Conservation (phyloP, 1,140 invertebrate species). For the Dreissena polymorpha region DNA sequence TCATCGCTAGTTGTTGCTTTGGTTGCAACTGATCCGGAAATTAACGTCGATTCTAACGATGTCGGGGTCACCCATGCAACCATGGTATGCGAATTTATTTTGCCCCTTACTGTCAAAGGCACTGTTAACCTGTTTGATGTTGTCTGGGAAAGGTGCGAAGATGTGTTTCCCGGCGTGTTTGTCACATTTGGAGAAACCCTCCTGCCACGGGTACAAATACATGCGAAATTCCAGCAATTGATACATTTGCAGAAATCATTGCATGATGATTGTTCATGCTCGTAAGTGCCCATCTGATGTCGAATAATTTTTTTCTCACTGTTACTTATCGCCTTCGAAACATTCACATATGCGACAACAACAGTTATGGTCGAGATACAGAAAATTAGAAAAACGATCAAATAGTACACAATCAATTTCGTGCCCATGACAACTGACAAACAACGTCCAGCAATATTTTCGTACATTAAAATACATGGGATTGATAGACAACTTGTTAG, state of each 20-base stretch:
- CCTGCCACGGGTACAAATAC: neutral
- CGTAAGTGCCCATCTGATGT: neutral
- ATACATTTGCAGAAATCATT: no score
- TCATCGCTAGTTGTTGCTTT: neutral
- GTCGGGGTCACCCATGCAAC: no score
- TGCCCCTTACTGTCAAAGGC: no score
- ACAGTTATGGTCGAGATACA: neutral
- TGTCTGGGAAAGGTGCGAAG: neutral
- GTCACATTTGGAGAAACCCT: neutral
- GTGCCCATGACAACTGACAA: neutral
- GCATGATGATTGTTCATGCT: no score
- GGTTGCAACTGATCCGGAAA: neutral
- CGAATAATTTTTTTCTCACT: neutral
- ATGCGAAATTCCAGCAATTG: neutral
- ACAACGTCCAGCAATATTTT: neutral
- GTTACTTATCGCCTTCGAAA: neutral
- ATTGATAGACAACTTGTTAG: neutral
- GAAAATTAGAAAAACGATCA: slow-evolving; percentile 2
- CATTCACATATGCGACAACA: neutral
- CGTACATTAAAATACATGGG: neutral
- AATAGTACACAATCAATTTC: neutral
- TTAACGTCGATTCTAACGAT: no score
- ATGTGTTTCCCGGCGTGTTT: neutral
- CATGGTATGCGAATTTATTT: no score
- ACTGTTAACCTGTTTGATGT: no score